Evolutionary conservation across 2,888 invertebrate genomes (phyloP), one percentile per base, ranked within the genome.

Genomic region (Keiferia lycopersicella): DNA sequence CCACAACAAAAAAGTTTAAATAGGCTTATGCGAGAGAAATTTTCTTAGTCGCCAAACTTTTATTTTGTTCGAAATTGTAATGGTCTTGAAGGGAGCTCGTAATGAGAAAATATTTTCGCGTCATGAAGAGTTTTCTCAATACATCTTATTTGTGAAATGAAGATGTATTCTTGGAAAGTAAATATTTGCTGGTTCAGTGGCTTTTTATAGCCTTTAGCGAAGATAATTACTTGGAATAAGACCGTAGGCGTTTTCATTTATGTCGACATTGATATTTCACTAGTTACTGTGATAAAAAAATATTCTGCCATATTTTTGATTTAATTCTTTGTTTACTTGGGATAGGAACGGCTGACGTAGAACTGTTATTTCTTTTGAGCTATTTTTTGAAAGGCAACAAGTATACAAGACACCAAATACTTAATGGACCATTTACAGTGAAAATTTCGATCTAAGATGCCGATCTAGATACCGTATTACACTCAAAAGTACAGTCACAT

Each of bases 81-180:
- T 56, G 56, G 30, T 56, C 56, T 56, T 30, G 26, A 12, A 56
- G 26, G 30, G 30, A 53, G 56, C 12, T 53, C n/a, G 14, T 26
- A 34, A 56, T 30, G 56, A 56, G 30, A 26, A 56, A 56, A 56
- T 56, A 56, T 56, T 56, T 56, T n/a, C 56, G 56, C 26, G 30
- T 56, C 6, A 26, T 53, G 26, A 26, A 53, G 30, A 53, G 11
- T 26, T 22, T 26, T 10, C 16, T 50, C 10, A 22, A 51, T 12
- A 20, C 18, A 18, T 51, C 20, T 51, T 51, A 20, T 51, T 51
- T 51, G 20, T 20, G 20, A 20, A 51, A 51, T 22, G 51, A 51
- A 51, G 20, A 51, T 12, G 11, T 22, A 51, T 51, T 51, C 18
- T 51, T 12, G 12, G 18, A 22, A 12, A 50, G 48, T 51, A 20